These are phyloP conservation scores for Miichthys miiuy DNA, from an alignment of 2,797 vertebrate genomes.

Conservation along the genomic window DNA sequence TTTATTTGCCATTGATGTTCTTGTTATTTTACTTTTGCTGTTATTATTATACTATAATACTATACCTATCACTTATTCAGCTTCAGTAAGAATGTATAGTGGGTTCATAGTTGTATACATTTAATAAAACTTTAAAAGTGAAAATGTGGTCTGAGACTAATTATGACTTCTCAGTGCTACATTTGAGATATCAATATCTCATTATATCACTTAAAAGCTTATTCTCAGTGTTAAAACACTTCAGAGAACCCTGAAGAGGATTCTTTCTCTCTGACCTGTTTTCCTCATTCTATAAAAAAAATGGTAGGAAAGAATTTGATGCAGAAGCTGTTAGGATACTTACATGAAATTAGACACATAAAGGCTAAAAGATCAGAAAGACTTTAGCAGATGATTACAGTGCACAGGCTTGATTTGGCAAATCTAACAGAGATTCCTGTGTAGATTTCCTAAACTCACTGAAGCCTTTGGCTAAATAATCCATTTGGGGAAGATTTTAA, in stretches of 20 bases:
- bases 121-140: too few relatives aligned
- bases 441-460: conserved; percentile 26
- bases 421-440: conserved; percentile 50
- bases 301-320: conserved; percentile 12
- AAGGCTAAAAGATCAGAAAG: conserved; percentile 30
- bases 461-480: conserved; percentile 41
- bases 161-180: not conserved
- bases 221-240: not conserved
- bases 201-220: not conserved
- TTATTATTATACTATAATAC: too few relatives aligned
- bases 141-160: not conserved
- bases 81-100: too few relatives aligned
- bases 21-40: too few relatives aligned
- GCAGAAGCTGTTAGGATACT: conserved; percentile 15
- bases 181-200: not conserved
- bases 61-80: too few relatives aligned
- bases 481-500: conserved; percentile 32
- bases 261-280: conserved; percentile 25
- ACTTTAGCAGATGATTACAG: conserved; percentile 49
- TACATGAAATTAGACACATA: conserved; percentile 40
- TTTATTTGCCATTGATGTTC: too few relatives aligned
- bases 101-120: too few relatives aligned
- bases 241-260: not conserved
- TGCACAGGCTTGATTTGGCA: conserved; percentile 50
- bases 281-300: not conserved